A percentile compares a stretch with the other conserved stretches of the same genome.
Evolutionary conservation across 2,888 invertebrate species (phyloP).

Genomic region (Lycaena phlaeas): DNA sequence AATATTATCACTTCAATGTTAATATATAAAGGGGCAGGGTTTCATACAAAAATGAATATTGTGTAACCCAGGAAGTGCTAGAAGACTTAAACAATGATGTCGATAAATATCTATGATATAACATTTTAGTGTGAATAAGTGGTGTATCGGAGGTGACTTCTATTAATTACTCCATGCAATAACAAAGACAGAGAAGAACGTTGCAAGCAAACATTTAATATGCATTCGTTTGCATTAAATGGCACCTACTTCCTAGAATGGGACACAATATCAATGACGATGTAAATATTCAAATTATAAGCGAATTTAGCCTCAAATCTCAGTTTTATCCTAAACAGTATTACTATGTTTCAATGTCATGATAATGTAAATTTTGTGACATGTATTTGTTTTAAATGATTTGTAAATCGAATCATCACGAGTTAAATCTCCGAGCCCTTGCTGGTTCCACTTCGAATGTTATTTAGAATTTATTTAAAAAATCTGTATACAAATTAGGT

Average conservation of each 20-base stretch:
- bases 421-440: constrained; percentile 49
- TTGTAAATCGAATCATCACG: constrained; percentile 48
- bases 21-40: constrained; percentile 18
- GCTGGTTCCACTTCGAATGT: constrained; percentile 42
- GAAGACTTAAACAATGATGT: constrained; percentile 61
- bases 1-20: constrained; percentile 16
- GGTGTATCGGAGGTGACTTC: constrained; percentile 61
- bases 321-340: neutral
- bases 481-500: constrained; percentile 51
- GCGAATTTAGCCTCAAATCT: neutral
- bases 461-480: constrained; percentile 50
- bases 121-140: constrained; percentile 46
- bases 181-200: constrained; percentile 33
- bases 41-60: constrained; percentile 48
- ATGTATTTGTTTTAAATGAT: constrained; percentile 42
- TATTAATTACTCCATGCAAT: constrained; percentile 48
- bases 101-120: constrained; percentile 58
- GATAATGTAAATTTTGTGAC: constrained; percentile 20
- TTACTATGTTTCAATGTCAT: neutral
- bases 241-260: neutral
- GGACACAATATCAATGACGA: no score
- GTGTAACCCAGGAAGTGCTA: constrained; percentile 78
- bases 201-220: constrained; percentile 40
- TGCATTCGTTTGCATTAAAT: constrained; percentile 10
- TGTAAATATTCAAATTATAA: no score